phyloP scores from a whole-genome alignment of 2,113 vertebrate species.

The Astur gentilis region DNA sequence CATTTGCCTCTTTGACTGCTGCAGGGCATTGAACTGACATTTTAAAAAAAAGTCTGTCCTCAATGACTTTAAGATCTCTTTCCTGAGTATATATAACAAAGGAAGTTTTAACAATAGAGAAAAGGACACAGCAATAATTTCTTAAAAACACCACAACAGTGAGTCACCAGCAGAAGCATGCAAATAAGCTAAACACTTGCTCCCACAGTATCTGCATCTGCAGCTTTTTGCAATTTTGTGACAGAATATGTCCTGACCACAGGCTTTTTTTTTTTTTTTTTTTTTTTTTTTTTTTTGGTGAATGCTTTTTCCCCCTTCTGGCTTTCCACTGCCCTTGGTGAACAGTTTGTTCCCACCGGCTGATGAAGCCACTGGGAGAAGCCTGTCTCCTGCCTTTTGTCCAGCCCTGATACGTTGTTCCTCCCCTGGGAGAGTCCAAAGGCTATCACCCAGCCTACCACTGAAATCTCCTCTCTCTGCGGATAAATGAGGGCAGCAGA shows the following conservation, averaged over 20 bases:
- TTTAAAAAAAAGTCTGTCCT: neutral
- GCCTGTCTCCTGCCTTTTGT: neutral
- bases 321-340: neutral
- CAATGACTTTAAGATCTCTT: neutral
- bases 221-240: neutral
- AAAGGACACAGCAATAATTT: neutral
- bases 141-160: neutral
- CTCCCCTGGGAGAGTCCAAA: neutral
- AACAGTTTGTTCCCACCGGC: neutral
- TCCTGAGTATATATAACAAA: slow-evolving; percentile 1
- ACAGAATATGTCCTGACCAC: neutral
- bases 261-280: too few species aligned
- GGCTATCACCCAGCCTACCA: neutral
- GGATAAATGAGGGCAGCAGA: neutral
- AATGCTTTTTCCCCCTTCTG: neutral
- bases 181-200: neutral
- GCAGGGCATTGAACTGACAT: neutral
- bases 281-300: too few species aligned
- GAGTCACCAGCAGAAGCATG: neutral
- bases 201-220: neutral
- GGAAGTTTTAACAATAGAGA: neutral
- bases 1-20: slow-evolving; percentile 5
- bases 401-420: neutral
- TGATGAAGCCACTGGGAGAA: neutral
- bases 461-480: neutral